A percentile compares a stretch with the other conserved stretches of the same genome.
Conservation (phyloP, 1,140 invertebrate species). For the Drosophila tani region DNA sequence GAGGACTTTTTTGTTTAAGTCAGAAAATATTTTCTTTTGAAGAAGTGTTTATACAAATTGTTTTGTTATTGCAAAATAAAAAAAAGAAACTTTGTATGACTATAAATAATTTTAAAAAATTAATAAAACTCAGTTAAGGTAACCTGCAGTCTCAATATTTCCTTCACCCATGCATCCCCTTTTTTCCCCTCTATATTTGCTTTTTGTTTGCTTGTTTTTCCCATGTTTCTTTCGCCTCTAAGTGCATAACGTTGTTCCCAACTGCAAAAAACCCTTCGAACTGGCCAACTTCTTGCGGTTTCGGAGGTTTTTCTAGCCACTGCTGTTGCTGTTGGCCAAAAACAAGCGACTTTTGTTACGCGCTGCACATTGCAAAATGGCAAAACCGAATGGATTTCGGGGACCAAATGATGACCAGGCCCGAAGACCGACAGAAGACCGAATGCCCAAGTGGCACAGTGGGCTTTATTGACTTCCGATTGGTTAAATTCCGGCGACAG, state of each 20-base stretch:
- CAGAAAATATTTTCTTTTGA: neutral
- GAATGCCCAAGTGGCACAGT: slow-evolving; percentile 31
- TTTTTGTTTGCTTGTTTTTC: slow-evolving; percentile 25
- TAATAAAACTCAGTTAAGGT: neutral
- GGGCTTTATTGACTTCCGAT: slow-evolving; percentile 6
- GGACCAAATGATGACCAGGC: slow-evolving; percentile 7
- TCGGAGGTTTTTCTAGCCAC: slow-evolving; percentile 41
- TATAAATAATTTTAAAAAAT: neutral
- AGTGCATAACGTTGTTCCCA: slow-evolving; percentile 75
- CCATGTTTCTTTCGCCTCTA: slow-evolving; percentile 43
- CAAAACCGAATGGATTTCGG: slow-evolving; percentile 28
- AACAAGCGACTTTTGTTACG: slow-evolving; percentile 60
- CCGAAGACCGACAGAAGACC: neutral
- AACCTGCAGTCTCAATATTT: neutral
- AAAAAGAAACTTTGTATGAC: too few species aligned
- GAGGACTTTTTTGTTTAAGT: accelerated
- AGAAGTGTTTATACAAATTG: neutral
- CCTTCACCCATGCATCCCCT: neutral
- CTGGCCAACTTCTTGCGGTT: slow-evolving; percentile 77
- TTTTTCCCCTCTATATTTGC: slow-evolving; percentile 3
- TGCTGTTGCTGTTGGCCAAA: slow-evolving; percentile 38
- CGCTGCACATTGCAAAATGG: slow-evolving; percentile 49
- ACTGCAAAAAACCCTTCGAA: slow-evolving; percentile 57
- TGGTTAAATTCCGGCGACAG: slow-evolving; percentile 10
- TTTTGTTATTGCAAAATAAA: too few species aligned